Evolutionary conservation across 2,113 vertebrate species (phyloP).

Genomic region (Hippocampus abdominalis): DNA sequence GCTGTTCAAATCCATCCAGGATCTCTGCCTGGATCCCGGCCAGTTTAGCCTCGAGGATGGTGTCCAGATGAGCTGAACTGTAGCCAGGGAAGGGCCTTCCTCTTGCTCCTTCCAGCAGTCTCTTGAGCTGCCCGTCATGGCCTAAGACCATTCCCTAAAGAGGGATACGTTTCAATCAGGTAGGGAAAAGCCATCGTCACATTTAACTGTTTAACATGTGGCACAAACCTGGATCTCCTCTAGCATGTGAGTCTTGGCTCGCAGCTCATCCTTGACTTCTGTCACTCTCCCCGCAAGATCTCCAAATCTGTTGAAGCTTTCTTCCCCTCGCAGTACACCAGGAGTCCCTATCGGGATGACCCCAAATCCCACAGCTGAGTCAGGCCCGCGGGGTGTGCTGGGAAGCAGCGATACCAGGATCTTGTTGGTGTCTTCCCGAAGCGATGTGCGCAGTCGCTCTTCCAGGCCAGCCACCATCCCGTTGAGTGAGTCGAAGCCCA

Average conservation of each 20-base stretch:
- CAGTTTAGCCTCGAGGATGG: slow-evolving; percentile 79
- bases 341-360: slow-evolving; percentile 79
- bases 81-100: slow-evolving; percentile 73
- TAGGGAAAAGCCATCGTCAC: neutral
- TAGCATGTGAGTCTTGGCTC: slow-evolving; percentile 81
- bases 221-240: slow-evolving; percentile 79
- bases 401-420: slow-evolving; percentile 79
- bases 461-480: slow-evolving; percentile 79
- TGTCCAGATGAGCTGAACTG: slow-evolving; percentile 75
- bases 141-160: slow-evolving; percentile 82
- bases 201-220: neutral
- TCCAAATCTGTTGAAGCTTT: slow-evolving; percentile 70
- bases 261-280: slow-evolving; percentile 86
- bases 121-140: slow-evolving; percentile 89
- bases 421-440: slow-evolving; percentile 83
- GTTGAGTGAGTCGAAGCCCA: slow-evolving; percentile 82
- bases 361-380: slow-evolving; percentile 78
- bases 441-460: slow-evolving; percentile 79
- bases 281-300: slow-evolving; percentile 85
- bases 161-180: neutral
- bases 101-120: slow-evolving; percentile 73
- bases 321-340: slow-evolving; percentile 73
- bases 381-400: slow-evolving; percentile 58
- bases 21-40: slow-evolving; percentile 80
- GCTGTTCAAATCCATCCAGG: slow-evolving; percentile 86